Conservation (phyloP, 1,140 invertebrate species). For the Tetramorium simillimum region DNA sequence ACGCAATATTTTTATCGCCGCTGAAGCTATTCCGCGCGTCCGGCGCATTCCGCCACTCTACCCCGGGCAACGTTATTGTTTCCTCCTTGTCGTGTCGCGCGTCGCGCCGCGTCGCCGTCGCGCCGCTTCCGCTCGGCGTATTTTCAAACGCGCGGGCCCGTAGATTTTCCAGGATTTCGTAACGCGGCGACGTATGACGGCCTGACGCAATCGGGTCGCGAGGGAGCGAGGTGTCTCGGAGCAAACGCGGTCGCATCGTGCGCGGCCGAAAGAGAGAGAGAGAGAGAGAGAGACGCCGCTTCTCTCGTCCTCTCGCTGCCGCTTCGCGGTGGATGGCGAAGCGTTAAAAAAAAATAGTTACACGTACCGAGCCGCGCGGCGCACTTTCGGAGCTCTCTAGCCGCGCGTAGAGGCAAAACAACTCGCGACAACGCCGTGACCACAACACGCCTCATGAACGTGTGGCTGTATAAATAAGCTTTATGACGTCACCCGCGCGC, state of each 20-base stretch:
- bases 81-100: slow-evolving; percentile 34
- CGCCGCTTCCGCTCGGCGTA: slow-evolving; percentile 29
- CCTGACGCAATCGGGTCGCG: slow-evolving; percentile 72
- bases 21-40: slow-evolving; percentile 43
- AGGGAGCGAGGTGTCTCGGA: slow-evolving; percentile 49
- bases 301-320: background rate
- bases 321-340: slow-evolving; percentile 21
- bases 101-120: slow-evolving; percentile 50
- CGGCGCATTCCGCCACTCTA: slow-evolving; percentile 5
- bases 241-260: slow-evolving; percentile 9
- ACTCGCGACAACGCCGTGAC: slow-evolving; percentile 57
- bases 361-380: slow-evolving; percentile 39
- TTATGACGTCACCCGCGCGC: slow-evolving; percentile 73
- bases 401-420: slow-evolving; percentile 46
- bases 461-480: slow-evolving; percentile 75
- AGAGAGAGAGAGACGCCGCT: background rate
- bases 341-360: slow-evolving; percentile 58
- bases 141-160: slow-evolving; percentile 55
- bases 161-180: slow-evolving; percentile 77
- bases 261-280: background rate
- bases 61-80: slow-evolving; percentile 46
- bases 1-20: slow-evolving; percentile 53
- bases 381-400: background rate
- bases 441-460: slow-evolving; percentile 63
- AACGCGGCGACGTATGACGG: slow-evolving; percentile 61